Evolutionary conservation across 1,140 invertebrate genomes (phyloP), one percentile per base, ranked within the genome.

Genomic region (Elymnias hypermnestra): DNA sequence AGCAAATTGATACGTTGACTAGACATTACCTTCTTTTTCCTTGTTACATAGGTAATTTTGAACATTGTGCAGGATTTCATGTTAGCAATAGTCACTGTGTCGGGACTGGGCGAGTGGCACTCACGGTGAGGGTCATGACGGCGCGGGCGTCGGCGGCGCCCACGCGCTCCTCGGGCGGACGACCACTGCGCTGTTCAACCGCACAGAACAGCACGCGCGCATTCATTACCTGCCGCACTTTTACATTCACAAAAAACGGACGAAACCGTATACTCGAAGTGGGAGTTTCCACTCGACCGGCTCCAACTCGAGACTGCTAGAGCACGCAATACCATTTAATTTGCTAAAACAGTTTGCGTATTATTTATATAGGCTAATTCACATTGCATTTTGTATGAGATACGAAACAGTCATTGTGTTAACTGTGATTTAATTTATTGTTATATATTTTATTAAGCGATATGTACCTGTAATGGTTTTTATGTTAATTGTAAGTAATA

Each of bases 11-110:
- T n/a, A n/a, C n/a, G n/a, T n/a, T n/a, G n/a, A n/a, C n/a, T n/a
- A n/a, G n/a, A n/a, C n/a, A n/a, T n/a, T 81, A 84, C 81, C 77
- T 84, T 71, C 50, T 74, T 72, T 44, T 71, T 82, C 52, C 63
- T 66, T 38, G 75, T 46, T 45, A 84, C 78, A 57, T 84, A 84
- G 15, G 81, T 83, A 48, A 84, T 84, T 72, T 83, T 84, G 52
- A 74, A 82, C 77, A 81, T 84, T 23, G 76, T 65, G 51, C 72
- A 72, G 46, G 70, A 73, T 72, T 70, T 81, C 81, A 84, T 84
- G 38, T 47, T 67, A 44, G 35, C 38, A 18, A 22, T 25, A 17
- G 9, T 14, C 53, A 26, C 18, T 33, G 29, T 2, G 26, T 2
- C 13, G 9, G 12, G 18, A 14, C 26, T 18, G 23, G 29, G 19